Conservation (phyloP, 2,113 vertebrate genomes). For the Verasper variegatus region DNA sequence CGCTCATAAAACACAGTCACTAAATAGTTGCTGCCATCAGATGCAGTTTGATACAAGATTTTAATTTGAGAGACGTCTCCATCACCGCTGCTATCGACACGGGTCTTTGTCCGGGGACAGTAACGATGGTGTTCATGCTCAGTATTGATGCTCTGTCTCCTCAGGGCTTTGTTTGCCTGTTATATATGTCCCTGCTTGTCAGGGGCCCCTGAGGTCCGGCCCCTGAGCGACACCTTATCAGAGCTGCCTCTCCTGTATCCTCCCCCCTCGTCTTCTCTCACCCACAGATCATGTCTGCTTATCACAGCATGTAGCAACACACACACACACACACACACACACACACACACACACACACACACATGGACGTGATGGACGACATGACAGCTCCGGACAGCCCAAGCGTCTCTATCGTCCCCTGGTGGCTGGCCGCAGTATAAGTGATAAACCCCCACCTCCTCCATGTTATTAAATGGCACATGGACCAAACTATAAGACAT, state of each 20-base stretch:
- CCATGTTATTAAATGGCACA: not conserved
- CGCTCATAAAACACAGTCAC: conserved; percentile 91
- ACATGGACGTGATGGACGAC: no score
- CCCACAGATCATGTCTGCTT: conserved; percentile 78
- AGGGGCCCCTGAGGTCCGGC: conserved; percentile 79
- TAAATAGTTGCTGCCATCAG: conserved; percentile 96
- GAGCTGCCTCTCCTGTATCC: not conserved
- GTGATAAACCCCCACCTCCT: not conserved
- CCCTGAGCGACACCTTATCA: conserved; percentile 53
- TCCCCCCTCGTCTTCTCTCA: not conserved
- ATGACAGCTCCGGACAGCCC: no score
- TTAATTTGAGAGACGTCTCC: conserved; percentile 98
- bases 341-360: no score
- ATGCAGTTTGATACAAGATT: conserved; percentile 95
- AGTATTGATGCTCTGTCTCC: conserved; percentile 96
- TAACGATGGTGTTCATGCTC: conserved; percentile 92
- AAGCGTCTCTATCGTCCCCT: not conserved
- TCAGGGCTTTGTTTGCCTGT: conserved; percentile 84
- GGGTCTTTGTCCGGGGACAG: conserved; percentile 87
- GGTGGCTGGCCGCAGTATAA: not conserved
- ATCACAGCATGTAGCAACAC: conserved; percentile 84
- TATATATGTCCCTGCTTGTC: conserved; percentile 87
- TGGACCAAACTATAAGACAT: no score
- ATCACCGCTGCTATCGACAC: conserved; percentile 72
- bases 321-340: not conserved